Evolutionary conservation across 2,888 invertebrate genomes (phyloP).

Genomic region (Drosophila hamatofila): DNA sequence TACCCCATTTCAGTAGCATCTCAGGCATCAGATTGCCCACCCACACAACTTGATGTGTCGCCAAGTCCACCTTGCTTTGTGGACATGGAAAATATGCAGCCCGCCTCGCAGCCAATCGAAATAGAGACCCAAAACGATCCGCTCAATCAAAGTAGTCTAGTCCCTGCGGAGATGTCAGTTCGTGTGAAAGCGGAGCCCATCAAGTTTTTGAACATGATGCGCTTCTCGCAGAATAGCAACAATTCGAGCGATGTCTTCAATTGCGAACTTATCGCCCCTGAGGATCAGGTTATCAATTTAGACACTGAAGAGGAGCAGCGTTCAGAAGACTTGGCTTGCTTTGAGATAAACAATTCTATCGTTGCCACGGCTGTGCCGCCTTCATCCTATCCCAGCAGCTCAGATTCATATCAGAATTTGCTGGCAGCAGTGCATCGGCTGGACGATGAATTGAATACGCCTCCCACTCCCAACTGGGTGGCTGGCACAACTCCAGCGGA

Average conservation of each 20-base stretch:
- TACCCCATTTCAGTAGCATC: background rate
- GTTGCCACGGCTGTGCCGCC: background rate
- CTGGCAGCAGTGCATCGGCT: background rate
- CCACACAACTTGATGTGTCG: constrained; percentile 36
- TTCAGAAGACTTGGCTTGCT: constrained; percentile 32
- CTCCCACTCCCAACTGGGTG: background rate
- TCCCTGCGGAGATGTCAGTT: background rate
- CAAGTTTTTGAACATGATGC: constrained; percentile 45
- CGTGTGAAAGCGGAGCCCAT: constrained; percentile 54
- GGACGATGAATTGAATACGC: background rate
- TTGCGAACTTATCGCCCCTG: constrained; percentile 38
- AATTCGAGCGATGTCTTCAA: constrained; percentile 7
- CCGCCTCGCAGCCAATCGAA: constrained; percentile 27
- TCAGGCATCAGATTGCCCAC: constrained; percentile 24
- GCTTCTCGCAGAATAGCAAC: constrained; percentile 38
- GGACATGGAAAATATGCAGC: constrained; percentile 34
- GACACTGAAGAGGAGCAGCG: constrained; percentile 26
- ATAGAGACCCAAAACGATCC: constrained; percentile 42
- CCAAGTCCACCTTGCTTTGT: constrained; percentile 35
- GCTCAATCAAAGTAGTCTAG: constrained; percentile 22
- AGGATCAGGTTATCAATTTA: constrained; percentile 55
- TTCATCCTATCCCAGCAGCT: background rate
- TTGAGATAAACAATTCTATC: constrained; percentile 16
- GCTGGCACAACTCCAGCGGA: background rate
- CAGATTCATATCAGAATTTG: background rate